These are phyloP conservation scores for Chironomus tentans DNA, from an alignment of 2,888 invertebrate species.

Conservation along the genomic window DNA sequence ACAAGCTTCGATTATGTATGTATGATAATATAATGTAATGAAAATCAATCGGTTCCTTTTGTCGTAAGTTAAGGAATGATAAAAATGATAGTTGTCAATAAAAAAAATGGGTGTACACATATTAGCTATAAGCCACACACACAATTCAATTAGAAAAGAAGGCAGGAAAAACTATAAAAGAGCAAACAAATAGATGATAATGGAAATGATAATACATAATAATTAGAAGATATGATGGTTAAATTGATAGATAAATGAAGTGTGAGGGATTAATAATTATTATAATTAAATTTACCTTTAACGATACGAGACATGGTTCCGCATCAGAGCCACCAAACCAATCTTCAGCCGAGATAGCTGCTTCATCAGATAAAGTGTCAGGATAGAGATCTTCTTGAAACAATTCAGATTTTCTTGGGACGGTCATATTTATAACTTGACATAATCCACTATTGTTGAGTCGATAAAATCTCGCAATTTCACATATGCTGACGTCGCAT, in stretches of 20 bases:
- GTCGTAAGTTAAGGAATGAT: no score
- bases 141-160: no score
- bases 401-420: constrained; percentile 91
- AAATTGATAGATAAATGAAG: background rate
- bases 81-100: no score
- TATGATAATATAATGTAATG: no score
- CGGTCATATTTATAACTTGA: constrained; percentile 91
- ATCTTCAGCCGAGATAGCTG: constrained; percentile 83
- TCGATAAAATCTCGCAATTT: constrained; percentile 91
- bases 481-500: constrained; percentile 87
- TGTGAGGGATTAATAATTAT: constrained; percentile 30
- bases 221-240: background rate
- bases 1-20: no score
- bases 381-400: constrained; percentile 98
- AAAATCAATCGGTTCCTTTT: no score
- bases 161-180: background rate
- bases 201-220: background rate
- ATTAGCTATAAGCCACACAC: no score
- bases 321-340: constrained; percentile 85
- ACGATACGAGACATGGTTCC: constrained; percentile 82
- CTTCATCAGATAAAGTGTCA: constrained; percentile 84
- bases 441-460: constrained; percentile 89
- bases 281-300: constrained; percentile 58
- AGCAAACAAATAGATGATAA: background rate
- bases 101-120: no score